These are phyloP conservation scores for Cuniculus paca DNA, from an alignment of 2,797 vertebrate species.

Conservation along the genomic window DNA sequence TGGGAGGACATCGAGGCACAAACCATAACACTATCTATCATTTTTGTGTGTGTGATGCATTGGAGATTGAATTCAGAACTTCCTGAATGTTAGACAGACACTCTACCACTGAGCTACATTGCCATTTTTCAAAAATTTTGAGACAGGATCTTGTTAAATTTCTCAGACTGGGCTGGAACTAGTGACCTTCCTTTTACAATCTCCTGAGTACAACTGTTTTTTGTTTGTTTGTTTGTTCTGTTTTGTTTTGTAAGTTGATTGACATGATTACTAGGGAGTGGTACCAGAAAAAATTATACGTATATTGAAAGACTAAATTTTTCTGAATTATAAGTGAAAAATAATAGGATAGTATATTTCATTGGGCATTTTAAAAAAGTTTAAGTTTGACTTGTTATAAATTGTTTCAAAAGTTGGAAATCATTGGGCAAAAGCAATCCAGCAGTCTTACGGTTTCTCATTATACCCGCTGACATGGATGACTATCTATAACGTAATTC, in stretches of 20 bases:
- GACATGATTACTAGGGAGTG: background rate
- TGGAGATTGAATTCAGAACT: background rate
- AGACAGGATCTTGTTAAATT: background rate
- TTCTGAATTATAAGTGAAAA: constrained; percentile 28
- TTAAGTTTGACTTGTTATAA: background rate
- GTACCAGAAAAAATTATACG: background rate
- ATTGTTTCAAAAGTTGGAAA: constrained; percentile 29
- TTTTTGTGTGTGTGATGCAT: no score
- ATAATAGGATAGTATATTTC: background rate
- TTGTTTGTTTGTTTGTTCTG: no score
- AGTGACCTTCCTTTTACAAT: background rate
- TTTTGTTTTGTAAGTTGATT: background rate
- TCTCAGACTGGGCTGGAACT: background rate
- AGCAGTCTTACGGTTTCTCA: background rate
- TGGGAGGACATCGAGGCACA: no score
- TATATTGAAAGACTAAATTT: background rate
- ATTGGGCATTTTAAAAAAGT: background rate
- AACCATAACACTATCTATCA: background rate
- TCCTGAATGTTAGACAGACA: background rate
- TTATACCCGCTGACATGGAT: background rate
- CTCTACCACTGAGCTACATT: background rate
- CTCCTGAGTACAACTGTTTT: background rate
- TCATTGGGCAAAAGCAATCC: background rate
- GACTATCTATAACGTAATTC: background rate
- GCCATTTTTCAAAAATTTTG: background rate